Base-by-base conservation (phyloP, 2,888 invertebrate genomes). In the Erannis defoliaria region DNA sequence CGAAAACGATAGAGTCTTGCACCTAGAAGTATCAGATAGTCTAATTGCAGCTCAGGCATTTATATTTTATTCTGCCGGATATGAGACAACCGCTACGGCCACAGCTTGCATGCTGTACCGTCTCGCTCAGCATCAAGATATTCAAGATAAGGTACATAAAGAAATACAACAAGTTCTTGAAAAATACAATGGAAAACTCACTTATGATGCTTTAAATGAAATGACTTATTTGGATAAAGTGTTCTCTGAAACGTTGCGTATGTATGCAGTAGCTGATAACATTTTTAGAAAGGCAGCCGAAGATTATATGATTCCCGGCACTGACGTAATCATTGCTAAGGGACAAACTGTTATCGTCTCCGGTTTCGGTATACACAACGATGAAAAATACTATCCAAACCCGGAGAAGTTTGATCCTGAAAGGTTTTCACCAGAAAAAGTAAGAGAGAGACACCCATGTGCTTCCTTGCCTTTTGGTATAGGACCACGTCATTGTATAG, bases 11-110 rank as follows among this genome's bases (percentile, higher is more conserved):
- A 38, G 18, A 18, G 18, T 18, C 1, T 18, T 38, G 10, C 37
- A 38, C 0, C 9, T 38, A 38, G 37, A 38, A 38, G 18, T 38
- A 18, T 38, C 37, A 38, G 37, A 38, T 9, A 38, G 37, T 16
- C 9, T 38, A 18, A 38, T 38, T 18, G 37, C 37, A 38, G 37
- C 37, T 38, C 40, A 40, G 12, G 40, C 21, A 1, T 40, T 40
- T 12, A 21, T 40, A 40, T 40, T 40, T 19, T 40, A 21, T 21
- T 5, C 9, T 10, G 40, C 40, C 10, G 40, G 40, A 19, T 40
- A 21, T 10, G 40, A 21, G 6, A 40, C 19, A 12, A 40, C 12
- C 21, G 40, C 40, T 40, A 9, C 21, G 6, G 5, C 19, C 14
- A 21, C 12, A 5, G 16, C 40, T 21, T 40, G 21, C 21, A 19